Percentiles rank a stretch among this genome's conserved stretches.
phyloP scores from a whole-genome alignment of 2,888 invertebrate species.

The Coleophora flavipennella region DNA sequence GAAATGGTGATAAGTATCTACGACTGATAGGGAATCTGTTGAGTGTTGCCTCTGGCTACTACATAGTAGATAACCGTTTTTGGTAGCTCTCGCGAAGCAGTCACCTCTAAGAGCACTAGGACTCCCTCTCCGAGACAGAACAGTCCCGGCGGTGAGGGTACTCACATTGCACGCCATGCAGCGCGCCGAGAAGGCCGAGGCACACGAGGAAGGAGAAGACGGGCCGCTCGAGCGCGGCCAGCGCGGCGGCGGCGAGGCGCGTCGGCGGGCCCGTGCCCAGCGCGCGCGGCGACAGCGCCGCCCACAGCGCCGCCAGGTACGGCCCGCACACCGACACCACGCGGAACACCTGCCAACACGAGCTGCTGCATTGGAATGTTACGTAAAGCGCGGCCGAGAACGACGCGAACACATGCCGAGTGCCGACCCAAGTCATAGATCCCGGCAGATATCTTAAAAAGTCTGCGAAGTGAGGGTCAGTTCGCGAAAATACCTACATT shows the following conservation, averaged over 20 bases:
- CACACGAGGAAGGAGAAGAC: slow-evolving; percentile 43
- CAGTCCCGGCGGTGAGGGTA: slow-evolving; percentile 4
- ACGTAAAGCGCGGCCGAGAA: background rate
- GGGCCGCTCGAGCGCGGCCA: slow-evolving; percentile 51
- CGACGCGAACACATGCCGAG: background rate
- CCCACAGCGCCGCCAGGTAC: slow-evolving; percentile 44
- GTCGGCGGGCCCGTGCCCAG: slow-evolving; percentile 30
- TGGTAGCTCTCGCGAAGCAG: too few species aligned
- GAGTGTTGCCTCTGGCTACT: too few species aligned
- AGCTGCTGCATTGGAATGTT: too few species aligned
- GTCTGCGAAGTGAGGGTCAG: too few species aligned
- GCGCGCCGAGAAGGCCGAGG: slow-evolving; percentile 45
- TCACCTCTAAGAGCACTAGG: too few species aligned
- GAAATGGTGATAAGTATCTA: too few species aligned
- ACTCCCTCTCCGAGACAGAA: too few species aligned
- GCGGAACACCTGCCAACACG: slow-evolving; percentile 39
- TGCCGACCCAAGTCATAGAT: too few species aligned
- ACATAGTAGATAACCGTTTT: too few species aligned
- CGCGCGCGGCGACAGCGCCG: slow-evolving; percentile 35
- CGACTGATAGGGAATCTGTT: too few species aligned
- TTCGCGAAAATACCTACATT: too few species aligned
- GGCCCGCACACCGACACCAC: slow-evolving; percentile 35
- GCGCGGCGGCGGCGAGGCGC: slow-evolving; percentile 35
- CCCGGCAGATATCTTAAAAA: too few species aligned
- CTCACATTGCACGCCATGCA: slow-evolving; percentile 48